These are phyloP conservation scores for Linepithema humile DNA, from an alignment of 1,140 invertebrate genomes.

Conservation along the genomic window DNA sequence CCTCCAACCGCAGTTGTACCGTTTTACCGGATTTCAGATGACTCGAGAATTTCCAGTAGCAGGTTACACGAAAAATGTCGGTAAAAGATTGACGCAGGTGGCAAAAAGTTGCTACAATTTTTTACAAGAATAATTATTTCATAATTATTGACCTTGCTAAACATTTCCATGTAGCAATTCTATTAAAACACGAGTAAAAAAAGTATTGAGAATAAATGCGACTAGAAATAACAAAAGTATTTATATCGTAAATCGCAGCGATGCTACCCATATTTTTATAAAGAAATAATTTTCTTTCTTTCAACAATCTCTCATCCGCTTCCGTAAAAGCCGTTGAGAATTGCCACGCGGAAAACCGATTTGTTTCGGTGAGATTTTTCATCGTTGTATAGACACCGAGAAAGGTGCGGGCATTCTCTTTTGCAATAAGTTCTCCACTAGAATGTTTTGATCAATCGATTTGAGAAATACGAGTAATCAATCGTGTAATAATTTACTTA, in stretches of 20 bases:
- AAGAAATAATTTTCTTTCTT: not conserved
- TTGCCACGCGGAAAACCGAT: not conserved
- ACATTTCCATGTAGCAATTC: no score
- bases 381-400: slow-evolving; percentile 6
- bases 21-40: slow-evolving; percentile 40
- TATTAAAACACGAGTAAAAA: not conserved
- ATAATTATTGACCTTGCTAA: no score
- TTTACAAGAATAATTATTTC: no score
- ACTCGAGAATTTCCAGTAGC: slow-evolving; percentile 2
- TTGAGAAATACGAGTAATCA: not conserved
- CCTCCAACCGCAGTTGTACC: slow-evolving; percentile 51
- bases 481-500: not conserved
- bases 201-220: no score
- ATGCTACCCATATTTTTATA: not conserved
- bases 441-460: slow-evolving; percentile 7
- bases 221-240: no score
- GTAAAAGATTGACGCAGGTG: no score
- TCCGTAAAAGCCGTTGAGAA: not conserved
- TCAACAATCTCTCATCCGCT: not conserved
- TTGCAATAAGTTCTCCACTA: not conserved
- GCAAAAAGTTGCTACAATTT: no score
- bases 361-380: slow-evolving; percentile 14
- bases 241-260: no score
- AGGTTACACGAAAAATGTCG: slow-evolving; percentile 11
- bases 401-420: slow-evolving; percentile 1